A percentile compares a stretch with the other conserved stretches of the same genome.
These are phyloP conservation scores for Hydraecia micacea DNA, from an alignment of 2,888 invertebrate genomes.

Conservation along the genomic window DNA sequence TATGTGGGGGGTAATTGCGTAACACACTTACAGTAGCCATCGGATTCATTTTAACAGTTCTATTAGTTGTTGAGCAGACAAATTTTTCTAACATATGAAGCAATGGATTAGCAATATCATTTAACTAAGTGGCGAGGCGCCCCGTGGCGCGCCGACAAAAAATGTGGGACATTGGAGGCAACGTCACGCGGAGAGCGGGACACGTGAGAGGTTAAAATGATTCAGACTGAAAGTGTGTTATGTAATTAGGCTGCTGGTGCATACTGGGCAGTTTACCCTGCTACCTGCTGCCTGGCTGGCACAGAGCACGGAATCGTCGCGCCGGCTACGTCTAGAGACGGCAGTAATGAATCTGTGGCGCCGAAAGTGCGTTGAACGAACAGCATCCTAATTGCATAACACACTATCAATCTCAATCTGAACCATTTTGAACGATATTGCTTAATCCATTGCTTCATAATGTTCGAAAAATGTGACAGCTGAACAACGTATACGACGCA, in stretches of 20 bases:
- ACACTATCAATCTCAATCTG: too few species aligned
- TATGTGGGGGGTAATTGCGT: background rate
- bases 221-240: background rate
- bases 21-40: background rate
- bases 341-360: background rate
- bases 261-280: background rate
- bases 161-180: too few species aligned
- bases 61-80: background rate
- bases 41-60: background rate
- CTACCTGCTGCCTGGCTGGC: background rate
- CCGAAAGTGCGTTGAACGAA: background rate
- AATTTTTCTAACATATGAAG: background rate
- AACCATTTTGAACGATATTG: too few species aligned
- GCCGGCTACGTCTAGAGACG: background rate
- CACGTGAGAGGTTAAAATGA: too few species aligned
- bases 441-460: too few species aligned
- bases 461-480: too few species aligned
- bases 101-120: background rate
- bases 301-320: background rate
- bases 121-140: too few species aligned
- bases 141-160: too few species aligned
- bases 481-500: too few species aligned
- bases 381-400: too few species aligned
- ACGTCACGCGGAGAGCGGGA: too few species aligned
- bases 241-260: background rate